These are phyloP conservation scores for Machimus rusticus DNA, from an alignment of 2,888 invertebrate genomes.

Conservation along the genomic window DNA sequence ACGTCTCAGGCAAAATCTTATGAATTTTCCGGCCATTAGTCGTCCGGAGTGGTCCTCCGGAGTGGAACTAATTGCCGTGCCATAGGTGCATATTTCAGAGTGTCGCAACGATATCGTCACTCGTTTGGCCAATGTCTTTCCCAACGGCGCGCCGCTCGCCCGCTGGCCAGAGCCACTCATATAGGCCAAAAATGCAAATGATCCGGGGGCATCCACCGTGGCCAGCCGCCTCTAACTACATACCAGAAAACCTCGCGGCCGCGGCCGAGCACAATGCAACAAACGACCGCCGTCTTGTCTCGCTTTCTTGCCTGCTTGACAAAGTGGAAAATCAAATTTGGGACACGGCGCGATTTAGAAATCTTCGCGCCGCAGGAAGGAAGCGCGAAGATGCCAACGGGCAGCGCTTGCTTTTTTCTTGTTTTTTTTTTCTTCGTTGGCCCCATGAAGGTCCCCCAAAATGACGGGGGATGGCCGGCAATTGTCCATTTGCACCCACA, in stretches of 20 bases:
- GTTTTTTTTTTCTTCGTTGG: not conserved
- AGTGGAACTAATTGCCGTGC: constrained; percentile 41
- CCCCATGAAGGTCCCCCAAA: not conserved
- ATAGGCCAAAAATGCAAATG: constrained; percentile 40
- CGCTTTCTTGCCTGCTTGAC: constrained; percentile 44
- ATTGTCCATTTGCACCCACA: not conserved
- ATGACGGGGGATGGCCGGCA: not conserved
- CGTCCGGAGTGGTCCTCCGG: not conserved
- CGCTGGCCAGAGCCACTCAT: not conserved
- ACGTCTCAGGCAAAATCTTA: not conserved
- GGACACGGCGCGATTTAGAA: constrained; percentile 40
- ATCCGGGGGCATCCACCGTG: constrained; percentile 32
- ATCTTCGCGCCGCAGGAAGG: constrained; percentile 17
- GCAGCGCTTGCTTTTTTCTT: no score
- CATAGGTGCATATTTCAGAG: constrained; percentile 22
- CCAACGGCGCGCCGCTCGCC: not conserved
- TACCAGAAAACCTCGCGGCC: constrained; percentile 12
- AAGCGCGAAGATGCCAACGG: constrained; percentile 20
- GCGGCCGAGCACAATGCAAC: constrained; percentile 19
- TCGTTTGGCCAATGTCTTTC: constrained; percentile 30
- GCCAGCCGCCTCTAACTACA: constrained; percentile 26
- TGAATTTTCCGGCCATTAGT: constrained; percentile 37
- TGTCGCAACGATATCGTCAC: constrained; percentile 39
- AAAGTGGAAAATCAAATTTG: constrained; percentile 44
- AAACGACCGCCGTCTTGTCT: constrained; percentile 41